These are phyloP conservation scores for Notothenia coriiceps DNA, from an alignment of 2,113 vertebrate species.

Conservation along the genomic window DNA sequence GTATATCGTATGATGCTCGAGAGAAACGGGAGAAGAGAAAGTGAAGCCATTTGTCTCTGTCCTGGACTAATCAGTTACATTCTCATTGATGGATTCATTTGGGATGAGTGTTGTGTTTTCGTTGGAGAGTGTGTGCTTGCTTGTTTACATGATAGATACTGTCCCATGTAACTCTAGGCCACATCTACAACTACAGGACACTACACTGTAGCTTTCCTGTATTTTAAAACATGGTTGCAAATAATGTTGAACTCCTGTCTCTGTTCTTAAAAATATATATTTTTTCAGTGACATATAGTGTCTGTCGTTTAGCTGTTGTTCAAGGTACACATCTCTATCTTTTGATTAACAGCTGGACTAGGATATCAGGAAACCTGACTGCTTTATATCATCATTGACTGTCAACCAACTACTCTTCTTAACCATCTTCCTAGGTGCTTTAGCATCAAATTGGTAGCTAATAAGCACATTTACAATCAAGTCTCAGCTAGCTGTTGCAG, in stretches of 20 bases:
- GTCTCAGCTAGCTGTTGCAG: too few species aligned
- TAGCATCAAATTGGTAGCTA: too few species aligned
- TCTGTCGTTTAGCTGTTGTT: neutral
- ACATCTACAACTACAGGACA: neutral
- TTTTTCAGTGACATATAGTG: neutral
- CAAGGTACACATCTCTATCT: neutral
- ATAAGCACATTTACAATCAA: too few species aligned
- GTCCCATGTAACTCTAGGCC: neutral
- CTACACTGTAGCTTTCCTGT: neutral
- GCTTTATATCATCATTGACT: too few species aligned
- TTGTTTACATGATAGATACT: neutral
- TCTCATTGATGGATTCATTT: slow-evolving; percentile 52
- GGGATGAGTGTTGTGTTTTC: slow-evolving; percentile 20
- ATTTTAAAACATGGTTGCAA: neutral
- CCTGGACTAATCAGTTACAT: slow-evolving; percentile 34
- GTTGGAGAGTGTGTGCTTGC: slow-evolving; percentile 14
- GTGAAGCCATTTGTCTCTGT: slow-evolving; percentile 55
- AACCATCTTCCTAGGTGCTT: too few species aligned
- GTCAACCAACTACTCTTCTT: too few species aligned
- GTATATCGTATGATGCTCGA: slow-evolving; percentile 23
- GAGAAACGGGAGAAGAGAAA: neutral
- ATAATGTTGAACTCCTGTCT: neutral
- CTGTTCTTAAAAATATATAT: neutral
- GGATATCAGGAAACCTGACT: too few species aligned
- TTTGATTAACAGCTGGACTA: neutral